phyloP scores from a whole-genome alignment of 2,113 vertebrate genomes.

The Terrapene triunguis region DNA sequence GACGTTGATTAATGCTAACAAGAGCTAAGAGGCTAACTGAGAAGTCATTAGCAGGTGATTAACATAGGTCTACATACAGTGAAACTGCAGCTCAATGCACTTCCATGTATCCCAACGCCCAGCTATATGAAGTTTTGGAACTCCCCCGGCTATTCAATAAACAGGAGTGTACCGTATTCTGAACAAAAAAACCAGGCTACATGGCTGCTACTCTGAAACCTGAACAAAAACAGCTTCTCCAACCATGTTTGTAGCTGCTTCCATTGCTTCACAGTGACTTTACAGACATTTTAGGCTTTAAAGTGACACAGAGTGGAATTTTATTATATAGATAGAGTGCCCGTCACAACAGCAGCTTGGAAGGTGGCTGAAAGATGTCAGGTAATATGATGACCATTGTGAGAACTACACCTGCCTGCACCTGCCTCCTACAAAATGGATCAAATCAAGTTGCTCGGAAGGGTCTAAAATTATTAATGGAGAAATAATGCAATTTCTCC shows the following conservation, averaged over 20 bases:
- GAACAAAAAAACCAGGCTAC: not conserved
- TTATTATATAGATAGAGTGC: rapidly evolving
- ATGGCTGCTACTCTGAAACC: not conserved
- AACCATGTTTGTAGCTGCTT: not conserved
- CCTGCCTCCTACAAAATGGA: rapidly evolving
- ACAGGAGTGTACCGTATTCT: not conserved
- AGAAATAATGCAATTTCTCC: not conserved
- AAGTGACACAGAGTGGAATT: not conserved
- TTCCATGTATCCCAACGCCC: not conserved
- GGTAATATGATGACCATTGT: not conserved
- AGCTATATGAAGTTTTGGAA: not conserved
- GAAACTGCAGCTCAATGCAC: too few relatives aligned
- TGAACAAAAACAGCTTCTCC: not conserved
- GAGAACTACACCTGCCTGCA: not conserved
- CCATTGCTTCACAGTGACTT: not conserved
- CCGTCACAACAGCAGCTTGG: rapidly evolving
- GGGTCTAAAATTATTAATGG: rapidly evolving
- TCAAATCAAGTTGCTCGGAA: not conserved
- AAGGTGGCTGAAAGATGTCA: rapidly evolving
- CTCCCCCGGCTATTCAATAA: not conserved
- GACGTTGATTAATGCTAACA: not conserved
- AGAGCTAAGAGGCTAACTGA: not conserved
- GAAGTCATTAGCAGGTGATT: not conserved
- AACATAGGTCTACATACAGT: not conserved
- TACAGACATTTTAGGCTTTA: not conserved